Evolutionary conservation across 2,797 vertebrate genomes (phyloP).

Genomic region (Anabacerthia variegaticeps): DNA sequence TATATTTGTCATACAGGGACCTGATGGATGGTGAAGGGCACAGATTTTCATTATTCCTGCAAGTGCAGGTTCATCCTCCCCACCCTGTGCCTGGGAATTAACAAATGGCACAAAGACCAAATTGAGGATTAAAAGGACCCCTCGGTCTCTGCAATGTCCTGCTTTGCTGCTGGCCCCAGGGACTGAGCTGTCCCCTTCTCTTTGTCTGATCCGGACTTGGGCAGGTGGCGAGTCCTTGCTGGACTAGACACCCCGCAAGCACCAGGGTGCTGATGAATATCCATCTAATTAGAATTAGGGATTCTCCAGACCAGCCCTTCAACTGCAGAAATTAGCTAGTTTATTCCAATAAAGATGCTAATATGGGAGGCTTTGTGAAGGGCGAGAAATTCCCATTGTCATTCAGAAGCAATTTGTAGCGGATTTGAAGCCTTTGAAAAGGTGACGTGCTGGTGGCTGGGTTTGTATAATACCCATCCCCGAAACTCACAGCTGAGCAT

Average conservation of each 20-base stretch:
- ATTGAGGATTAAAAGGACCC: slow-evolving; percentile 38
- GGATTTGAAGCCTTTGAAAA: slow-evolving; percentile 68
- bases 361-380: slow-evolving; percentile 27
- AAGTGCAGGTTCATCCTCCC: background rate
- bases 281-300: slow-evolving; percentile 8
- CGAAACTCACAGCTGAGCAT: slow-evolving; percentile 42
- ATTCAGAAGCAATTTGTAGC: slow-evolving; percentile 68
- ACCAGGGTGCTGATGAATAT: background rate
- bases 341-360: slow-evolving; percentile 64
- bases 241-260: background rate
- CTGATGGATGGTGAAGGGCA: background rate
- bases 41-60: slow-evolving; percentile 12
- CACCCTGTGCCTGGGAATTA: background rate
- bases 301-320: background rate
- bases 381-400: slow-evolving; percentile 42
- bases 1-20: background rate
- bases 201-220: background rate
- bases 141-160: background rate
- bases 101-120: background rate
- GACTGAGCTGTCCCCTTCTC: background rate
- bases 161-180: background rate
- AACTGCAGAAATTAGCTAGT: slow-evolving; percentile 37
- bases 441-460: slow-evolving; percentile 45
- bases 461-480: slow-evolving; percentile 35
- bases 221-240: background rate